phyloP scores from a whole-genome alignment of 2,113 vertebrate genomes.

The Anoura caudifer region DNA sequence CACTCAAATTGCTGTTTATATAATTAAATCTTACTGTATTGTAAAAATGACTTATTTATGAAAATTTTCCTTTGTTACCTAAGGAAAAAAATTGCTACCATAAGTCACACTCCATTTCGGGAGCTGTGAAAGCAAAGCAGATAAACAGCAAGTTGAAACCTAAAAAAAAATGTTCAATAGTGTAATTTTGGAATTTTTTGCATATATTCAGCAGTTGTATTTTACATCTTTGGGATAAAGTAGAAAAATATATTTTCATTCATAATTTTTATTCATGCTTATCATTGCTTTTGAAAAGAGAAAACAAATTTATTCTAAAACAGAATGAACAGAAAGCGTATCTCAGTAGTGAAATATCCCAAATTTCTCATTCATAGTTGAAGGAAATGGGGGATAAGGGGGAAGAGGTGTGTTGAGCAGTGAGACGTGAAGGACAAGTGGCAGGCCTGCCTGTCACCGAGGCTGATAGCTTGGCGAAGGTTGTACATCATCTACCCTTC shows the following conservation, averaged over 20 bases:
- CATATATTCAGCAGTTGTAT: slow-evolving; percentile 1
- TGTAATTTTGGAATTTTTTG: slow-evolving; percentile 32
- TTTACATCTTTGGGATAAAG: neutral
- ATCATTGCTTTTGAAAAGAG: slow-evolving; percentile 65
- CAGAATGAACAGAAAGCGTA: slow-evolving; percentile 66
- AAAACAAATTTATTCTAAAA: slow-evolving; percentile 71
- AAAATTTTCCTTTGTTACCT: slow-evolving; percentile 53
- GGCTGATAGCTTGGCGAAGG: slow-evolving; percentile 85
- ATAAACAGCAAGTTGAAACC: slow-evolving; percentile 48
- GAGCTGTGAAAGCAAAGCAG: slow-evolving; percentile 57
- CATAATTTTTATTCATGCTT: slow-evolving; percentile 63
- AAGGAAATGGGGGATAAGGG: slow-evolving; percentile 69
- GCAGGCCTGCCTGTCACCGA: slow-evolving; percentile 88
- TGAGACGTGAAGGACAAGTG: slow-evolving; percentile 91
- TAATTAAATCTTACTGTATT: slow-evolving; percentile 50
- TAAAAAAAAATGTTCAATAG: slow-evolving; percentile 44
- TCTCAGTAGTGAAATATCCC: slow-evolving; percentile 74
- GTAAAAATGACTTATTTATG: slow-evolving; percentile 64
- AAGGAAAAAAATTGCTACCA: neutral
- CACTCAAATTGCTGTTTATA: slow-evolving; percentile 48
- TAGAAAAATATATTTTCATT: slow-evolving; percentile 17
- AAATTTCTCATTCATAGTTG: slow-evolving; percentile 74
- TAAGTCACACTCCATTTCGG: neutral
- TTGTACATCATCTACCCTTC: slow-evolving; percentile 96
- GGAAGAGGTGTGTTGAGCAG: slow-evolving; percentile 83